A percentile compares a stretch with the other conserved stretches of the same genome.
Evolutionary conservation across 2,888 invertebrate genomes (phyloP).

Genomic region (Andrena flavipes): DNA sequence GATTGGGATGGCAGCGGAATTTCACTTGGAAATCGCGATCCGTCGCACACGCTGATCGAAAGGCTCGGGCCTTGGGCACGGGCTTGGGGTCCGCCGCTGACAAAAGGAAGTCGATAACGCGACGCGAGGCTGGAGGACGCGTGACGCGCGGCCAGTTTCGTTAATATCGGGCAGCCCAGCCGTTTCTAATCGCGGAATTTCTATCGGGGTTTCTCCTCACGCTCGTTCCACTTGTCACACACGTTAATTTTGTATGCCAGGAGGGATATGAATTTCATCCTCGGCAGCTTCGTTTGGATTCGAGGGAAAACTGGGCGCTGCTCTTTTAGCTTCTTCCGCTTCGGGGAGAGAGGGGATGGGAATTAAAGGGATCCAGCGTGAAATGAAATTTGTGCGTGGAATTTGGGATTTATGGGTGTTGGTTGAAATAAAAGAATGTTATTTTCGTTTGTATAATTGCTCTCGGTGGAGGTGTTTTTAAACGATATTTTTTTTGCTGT

Average conservation of each 20-base stretch:
- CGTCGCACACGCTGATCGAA: neutral
- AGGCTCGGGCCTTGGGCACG: neutral
- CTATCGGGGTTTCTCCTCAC: constrained; percentile 30
- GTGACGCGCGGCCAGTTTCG: constrained; percentile 10
- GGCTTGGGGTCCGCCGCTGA: neutral
- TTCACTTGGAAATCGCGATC: constrained; percentile 38
- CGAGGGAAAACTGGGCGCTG: neutral
- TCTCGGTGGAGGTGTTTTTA: no score
- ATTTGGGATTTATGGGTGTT: no score
- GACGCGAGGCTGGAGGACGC: neutral
- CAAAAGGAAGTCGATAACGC: neutral
- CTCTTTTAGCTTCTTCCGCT: no score
- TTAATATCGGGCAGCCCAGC: neutral
- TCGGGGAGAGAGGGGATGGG: no score
- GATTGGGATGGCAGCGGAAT: constrained; percentile 18
- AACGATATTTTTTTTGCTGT: no score
- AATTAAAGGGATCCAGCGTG: no score
- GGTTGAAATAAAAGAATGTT: no score
- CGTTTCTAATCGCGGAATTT: constrained; percentile 44
- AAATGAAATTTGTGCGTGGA: no score
- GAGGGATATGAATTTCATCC: neutral
- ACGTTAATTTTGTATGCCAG: constrained; percentile 23
- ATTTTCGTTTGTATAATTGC: no score
- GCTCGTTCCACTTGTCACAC: constrained; percentile 31
- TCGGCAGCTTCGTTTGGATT: neutral